Evolutionary conservation across 2,797 vertebrate species (phyloP).

Genomic region (Tangara arthus): DNA sequence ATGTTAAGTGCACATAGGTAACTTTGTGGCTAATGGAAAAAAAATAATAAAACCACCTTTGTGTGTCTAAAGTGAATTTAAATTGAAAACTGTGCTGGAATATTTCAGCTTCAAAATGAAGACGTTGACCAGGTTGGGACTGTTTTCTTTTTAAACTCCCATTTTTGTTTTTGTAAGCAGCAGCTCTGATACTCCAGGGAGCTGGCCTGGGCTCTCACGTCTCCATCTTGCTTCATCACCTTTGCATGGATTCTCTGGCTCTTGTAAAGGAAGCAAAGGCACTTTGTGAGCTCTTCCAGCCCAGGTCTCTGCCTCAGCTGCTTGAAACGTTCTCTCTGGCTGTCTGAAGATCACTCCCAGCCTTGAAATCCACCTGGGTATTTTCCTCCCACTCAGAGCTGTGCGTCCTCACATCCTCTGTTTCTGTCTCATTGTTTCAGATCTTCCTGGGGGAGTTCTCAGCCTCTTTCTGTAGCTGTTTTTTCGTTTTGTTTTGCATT

Average conservation of each 20-base stretch:
- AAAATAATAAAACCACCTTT: neutral
- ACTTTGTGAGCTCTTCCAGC: neutral
- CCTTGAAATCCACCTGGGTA: slow-evolving; percentile 21
- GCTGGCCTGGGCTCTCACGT: neutral
- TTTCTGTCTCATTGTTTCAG: slow-evolving; percentile 14
- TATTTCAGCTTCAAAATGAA: neutral
- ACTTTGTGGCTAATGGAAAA: neutral
- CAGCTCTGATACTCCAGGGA: neutral
- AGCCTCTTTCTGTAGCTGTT: neutral
- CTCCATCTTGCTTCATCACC: neutral
- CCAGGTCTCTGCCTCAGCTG: neutral
- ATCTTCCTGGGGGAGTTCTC: slow-evolving; percentile 39
- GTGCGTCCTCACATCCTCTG: neutral
- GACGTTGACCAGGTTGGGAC: neutral
- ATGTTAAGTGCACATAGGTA: neutral
- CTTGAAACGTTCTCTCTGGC: neutral
- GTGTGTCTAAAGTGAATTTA: neutral
- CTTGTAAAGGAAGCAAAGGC: neutral
- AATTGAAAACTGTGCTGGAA: neutral
- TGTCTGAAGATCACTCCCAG: neutral
- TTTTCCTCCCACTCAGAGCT: neutral
- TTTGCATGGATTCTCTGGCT: neutral
- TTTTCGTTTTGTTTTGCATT: slow-evolving; percentile 21
- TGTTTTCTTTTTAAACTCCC: neutral
- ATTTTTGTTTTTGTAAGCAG: neutral